phyloP scores from a whole-genome alignment of 1,140 invertebrate species.

The Leptopilina boulardi region DNA sequence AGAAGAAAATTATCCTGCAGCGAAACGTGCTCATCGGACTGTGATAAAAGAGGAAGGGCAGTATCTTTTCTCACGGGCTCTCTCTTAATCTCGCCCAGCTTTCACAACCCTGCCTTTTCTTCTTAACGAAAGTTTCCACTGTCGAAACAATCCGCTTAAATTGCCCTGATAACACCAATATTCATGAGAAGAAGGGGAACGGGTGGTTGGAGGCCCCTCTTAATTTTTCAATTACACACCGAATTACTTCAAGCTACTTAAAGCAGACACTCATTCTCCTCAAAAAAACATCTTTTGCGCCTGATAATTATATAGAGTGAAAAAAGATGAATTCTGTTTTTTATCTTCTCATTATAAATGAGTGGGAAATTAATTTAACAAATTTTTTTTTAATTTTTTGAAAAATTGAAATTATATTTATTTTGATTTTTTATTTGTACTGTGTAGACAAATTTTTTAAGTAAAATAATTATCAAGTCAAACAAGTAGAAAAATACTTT shows the following conservation, averaged over 20 bases:
- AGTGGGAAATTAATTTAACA: no score
- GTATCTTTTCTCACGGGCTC: slow-evolving; percentile 16
- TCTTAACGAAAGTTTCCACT: slow-evolving; percentile 5
- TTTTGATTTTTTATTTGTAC: no score
- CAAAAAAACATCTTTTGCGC: not conserved
- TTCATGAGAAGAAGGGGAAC: not conserved
- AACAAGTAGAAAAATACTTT: no score
- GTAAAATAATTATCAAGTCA: no score
- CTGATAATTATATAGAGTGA: not conserved
- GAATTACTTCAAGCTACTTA: slow-evolving; percentile 6
- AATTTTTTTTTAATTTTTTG: no score
- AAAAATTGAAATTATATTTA: no score
- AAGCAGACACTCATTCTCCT: not conserved
- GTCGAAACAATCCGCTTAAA: slow-evolving; percentile 27
- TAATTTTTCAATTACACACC: slow-evolving; percentile 2
- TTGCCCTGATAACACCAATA: slow-evolving; percentile 19
- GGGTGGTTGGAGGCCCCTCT: no score
- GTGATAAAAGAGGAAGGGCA: slow-evolving; percentile 53
- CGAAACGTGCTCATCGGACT: slow-evolving; percentile 58
- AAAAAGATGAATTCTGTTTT: no score
- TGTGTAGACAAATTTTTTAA: no score
- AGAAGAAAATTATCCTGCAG: slow-evolving; percentile 60
- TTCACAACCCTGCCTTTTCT: slow-evolving; percentile 1
- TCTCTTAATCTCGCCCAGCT: slow-evolving; percentile 22
- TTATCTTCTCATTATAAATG: no score